Evolutionary conservation across 1,140 invertebrate species (phyloP).

Genomic region (Maniola jurtina): DNA sequence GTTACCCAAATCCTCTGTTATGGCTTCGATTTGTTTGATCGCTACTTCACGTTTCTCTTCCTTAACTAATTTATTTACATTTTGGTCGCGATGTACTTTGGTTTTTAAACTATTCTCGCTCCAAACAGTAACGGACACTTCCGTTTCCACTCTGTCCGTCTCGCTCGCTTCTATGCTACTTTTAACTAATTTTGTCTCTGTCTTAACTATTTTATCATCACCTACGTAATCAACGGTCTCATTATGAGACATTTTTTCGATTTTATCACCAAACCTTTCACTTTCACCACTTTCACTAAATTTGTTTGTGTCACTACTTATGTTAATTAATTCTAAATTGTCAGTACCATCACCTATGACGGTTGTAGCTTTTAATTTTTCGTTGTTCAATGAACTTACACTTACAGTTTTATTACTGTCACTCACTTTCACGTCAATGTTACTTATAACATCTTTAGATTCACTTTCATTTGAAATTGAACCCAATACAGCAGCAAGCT

Average conservation of each 20-base stretch:
- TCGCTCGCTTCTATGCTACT: slow-evolving; percentile 46
- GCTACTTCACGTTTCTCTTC: slow-evolving; percentile 42
- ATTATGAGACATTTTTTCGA: slow-evolving; percentile 44
- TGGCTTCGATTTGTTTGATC: slow-evolving; percentile 57
- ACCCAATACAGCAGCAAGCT: not conserved
- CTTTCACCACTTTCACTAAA: slow-evolving; percentile 32
- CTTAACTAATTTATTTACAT: slow-evolving; percentile 43
- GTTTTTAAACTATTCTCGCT: slow-evolving; percentile 46
- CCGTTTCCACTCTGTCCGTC: slow-evolving; percentile 41
- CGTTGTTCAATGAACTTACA: slow-evolving; percentile 25
- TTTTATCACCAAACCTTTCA: slow-evolving; percentile 38
- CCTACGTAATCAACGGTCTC: slow-evolving; percentile 37
- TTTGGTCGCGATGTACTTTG: slow-evolving; percentile 61
- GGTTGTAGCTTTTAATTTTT: slow-evolving; percentile 17
- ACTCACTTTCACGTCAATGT: slow-evolving; percentile 15
- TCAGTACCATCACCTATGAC: slow-evolving; percentile 30
- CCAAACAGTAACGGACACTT: slow-evolving; percentile 44
- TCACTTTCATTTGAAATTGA: slow-evolving; percentile 14
- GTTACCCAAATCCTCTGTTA: slow-evolving; percentile 56
- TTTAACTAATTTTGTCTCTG: slow-evolving; percentile 57
- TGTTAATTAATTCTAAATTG: slow-evolving; percentile 24
- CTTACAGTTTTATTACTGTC: slow-evolving; percentile 31
- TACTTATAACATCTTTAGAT: not conserved
- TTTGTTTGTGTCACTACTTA: slow-evolving; percentile 37
- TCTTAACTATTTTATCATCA: slow-evolving; percentile 41